Evolutionary conservation across 2,797 vertebrate species (phyloP), one percentile per base, ranked within the genome.

Genomic region (Picus viridis): DNA sequence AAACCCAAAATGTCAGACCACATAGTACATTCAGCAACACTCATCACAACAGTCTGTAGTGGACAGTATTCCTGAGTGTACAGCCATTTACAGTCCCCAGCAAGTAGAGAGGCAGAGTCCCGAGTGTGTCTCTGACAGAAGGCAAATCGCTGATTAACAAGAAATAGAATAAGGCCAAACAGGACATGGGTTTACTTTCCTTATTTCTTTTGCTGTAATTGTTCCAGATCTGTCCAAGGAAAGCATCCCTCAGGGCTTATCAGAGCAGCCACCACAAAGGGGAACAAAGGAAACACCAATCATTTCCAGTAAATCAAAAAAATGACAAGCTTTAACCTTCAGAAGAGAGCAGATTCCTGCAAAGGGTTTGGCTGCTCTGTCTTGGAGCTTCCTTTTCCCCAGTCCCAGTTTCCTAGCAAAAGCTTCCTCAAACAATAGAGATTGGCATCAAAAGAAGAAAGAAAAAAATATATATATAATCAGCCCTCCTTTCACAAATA

Each of bases 251-350:
- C 79, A 43, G 89, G 89, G 75, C 73, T 94, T 95, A 92, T 96
- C 94, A 91, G 87, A 95, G 88, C 89, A 94, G 83, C 83, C 93
- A 95, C 90, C 80, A 9, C 81, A 88, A 91, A 92, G 63, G 36
- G 94, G 95, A 96, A 96, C 93, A 96, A 95, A 96, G 95, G 95
- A 96, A 96, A 94, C 95, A 94, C 94, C 96, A 94, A 94, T 96
- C 95, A 92, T 91, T 94, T 95, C 90, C 86, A 94, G 93, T n/a
- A 90, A 95, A 96, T 89, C 90, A 95, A 77, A 91, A 89, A 95
- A 89, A 68, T 95, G 92, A 93, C 96, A 96, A 63, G 83, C 93
- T 86, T 30, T 92, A 96, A 95, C 92, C 89, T 96, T 94, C 93
- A 94, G 88, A 85, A 45, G 90, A 79, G 89, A 94, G 89, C 91